Base-by-base conservation (phyloP, 2,888 invertebrate species). In the Octonoba sinensis region DNA sequence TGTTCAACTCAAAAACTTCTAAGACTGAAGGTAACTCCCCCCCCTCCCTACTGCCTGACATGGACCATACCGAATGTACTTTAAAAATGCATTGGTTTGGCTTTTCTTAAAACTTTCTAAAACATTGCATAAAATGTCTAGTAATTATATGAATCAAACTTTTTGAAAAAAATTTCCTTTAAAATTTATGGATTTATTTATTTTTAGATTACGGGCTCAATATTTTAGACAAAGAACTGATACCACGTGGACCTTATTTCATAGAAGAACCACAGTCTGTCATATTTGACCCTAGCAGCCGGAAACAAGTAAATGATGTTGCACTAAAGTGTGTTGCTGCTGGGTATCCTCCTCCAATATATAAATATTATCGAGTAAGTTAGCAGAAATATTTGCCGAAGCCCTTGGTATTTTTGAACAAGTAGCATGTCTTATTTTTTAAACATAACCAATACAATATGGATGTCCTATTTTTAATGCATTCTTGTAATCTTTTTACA, bases 161-260 rank as follows among this genome's bases (percentile, higher is more conserved):
- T 11, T n/a, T 8, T n/a, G 13, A 57, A n/a, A n/a, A 57, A n/a
- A 57, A 16, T 54, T 44, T 82, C 62, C 3, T 24, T 15, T 20
- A 24, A 22, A n/a, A 13, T 54, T 69, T 66, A 20, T 16, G 24
- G 24, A 67, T 27, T 67, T 36, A 2, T 36, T 8, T 6, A 36
- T 93, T 93, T 57, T 94, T 94, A 87, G 93, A 94, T 59, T 97
- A 96, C 89, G 97, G 97, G 0, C 88, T 95, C 70, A 93, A 95
- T 87, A 92, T 95, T 60, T 92, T 91, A 85, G 94, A 97, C 88
- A 93, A 93, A 0, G 92, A 92, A 82, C 92, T 92, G 86, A 93
- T 97, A 85, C 95, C 96, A 0, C 91, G 93, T 85, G 97, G 97
- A 0, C 98, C 98, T 3, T 94, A 92, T 87, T 96, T 98, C 87